Evolutionary conservation across 2,113 vertebrate species (phyloP).

Genomic region (Phasianus colchicus): DNA sequence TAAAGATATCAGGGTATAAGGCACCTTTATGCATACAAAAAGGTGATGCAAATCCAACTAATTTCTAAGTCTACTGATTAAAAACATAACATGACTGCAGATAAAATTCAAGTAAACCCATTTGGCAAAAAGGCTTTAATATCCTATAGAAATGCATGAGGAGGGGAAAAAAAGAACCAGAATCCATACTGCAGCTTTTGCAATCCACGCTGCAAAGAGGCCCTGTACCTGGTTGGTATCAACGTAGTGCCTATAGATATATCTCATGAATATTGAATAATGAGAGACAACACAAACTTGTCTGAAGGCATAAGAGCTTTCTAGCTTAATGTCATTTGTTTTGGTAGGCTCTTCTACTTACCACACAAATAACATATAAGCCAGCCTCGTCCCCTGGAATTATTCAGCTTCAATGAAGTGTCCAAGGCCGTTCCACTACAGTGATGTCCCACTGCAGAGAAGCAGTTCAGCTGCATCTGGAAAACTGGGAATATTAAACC

Average conservation of each 20-base stretch:
- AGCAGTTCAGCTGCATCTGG: too few species aligned
- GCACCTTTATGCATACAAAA: not conserved
- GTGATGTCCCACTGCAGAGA: not conserved
- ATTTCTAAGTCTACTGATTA: not conserved
- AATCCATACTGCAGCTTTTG: not conserved
- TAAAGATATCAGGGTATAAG: not conserved
- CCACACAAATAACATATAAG: not conserved
- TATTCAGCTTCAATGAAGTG: accelerated
- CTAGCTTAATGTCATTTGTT: not conserved
- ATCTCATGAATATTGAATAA: not conserved
- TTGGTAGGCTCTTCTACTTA: not conserved
- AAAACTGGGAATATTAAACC: accelerated
- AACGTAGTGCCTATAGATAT: not conserved
- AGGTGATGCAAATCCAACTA: not conserved
- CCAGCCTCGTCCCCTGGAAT: not conserved
- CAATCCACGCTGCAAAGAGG: too few species aligned
- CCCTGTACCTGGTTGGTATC: not conserved
- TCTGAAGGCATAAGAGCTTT: not conserved
- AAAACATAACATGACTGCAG: not conserved
- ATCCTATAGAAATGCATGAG: not conserved
- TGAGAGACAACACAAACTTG: not conserved
- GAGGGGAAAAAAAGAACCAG: not conserved
- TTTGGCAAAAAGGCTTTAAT: not conserved
- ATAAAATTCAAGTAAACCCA: not conserved
- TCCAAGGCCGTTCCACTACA: not conserved